A percentile compares a stretch with the other conserved stretches of the same genome.
These are phyloP conservation scores for Liasis olivaceus DNA, from an alignment of 2,797 vertebrate species.

Conservation along the genomic window DNA sequence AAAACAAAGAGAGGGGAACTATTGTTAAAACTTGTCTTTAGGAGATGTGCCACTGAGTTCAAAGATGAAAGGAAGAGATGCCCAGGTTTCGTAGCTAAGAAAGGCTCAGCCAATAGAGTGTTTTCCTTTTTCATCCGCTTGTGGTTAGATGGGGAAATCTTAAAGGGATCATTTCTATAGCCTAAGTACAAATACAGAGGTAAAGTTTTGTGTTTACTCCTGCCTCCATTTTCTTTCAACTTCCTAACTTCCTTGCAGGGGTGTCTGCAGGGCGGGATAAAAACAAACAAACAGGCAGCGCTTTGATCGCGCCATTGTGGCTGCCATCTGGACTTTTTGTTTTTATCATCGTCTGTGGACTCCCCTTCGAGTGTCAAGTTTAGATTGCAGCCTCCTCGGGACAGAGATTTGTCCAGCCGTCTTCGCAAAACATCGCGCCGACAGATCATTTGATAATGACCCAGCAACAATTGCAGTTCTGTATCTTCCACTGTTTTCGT, in stretches of 20 bases:
- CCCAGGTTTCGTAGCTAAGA: not conserved
- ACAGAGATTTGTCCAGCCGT: not conserved
- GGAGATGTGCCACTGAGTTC: not conserved
- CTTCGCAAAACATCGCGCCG: not conserved
- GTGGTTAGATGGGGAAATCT: not conserved
- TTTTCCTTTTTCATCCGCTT: not conserved
- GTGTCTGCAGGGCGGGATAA: not conserved
- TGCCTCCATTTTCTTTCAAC: not conserved
- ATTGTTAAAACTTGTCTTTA: not conserved
- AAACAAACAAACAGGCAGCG: not conserved
- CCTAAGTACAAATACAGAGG: not conserved
- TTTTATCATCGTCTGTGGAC: not conserved
- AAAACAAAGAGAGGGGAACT: fast-evolving
- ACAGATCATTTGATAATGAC: not conserved
- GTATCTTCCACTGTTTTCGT: not conserved
- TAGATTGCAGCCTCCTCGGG: not conserved
- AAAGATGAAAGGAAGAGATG: conserved; percentile 21
- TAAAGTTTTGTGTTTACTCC: not conserved
- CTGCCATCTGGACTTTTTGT: not conserved
- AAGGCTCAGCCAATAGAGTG: not conserved
- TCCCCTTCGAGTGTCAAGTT: not conserved
- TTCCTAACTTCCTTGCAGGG: not conserved
- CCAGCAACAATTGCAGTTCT: not conserved
- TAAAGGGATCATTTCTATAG: not conserved
- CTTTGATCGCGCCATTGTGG: not conserved